Conservation (phyloP, 2,113 vertebrate genomes). For the Myxocyprinus asiaticus region DNA sequence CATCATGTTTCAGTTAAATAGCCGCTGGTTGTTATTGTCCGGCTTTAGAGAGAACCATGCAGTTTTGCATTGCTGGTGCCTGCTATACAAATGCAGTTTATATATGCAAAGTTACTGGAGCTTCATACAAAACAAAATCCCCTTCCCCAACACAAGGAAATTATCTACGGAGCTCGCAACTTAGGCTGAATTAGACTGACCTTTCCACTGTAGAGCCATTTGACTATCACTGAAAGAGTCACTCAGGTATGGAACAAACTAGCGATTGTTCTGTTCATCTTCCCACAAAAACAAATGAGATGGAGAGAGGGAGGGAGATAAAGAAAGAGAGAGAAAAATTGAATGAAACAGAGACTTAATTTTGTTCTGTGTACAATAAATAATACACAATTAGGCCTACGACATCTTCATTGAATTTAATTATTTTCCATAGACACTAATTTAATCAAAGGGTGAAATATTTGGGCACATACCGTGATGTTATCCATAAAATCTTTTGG, state of each 20-base stretch:
- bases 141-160: conserved; percentile 50
- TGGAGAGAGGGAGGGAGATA: not conserved
- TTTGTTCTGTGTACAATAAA: not conserved
- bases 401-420: too few species aligned
- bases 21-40: conserved; percentile 55
- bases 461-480: not conserved
- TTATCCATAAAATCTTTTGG: not conserved
- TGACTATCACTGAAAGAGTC: conserved; percentile 41
- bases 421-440: not conserved
- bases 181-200: conserved; percentile 38
- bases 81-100: conserved; percentile 65
- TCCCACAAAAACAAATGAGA: not conserved
- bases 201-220: conserved; percentile 57
- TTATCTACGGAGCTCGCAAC: conserved; percentile 40
- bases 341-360: not conserved
- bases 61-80: conserved; percentile 70
- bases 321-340: too few species aligned
- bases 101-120: conserved; percentile 65
- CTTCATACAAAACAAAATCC: conserved; percentile 43
- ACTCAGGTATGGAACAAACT: conserved; percentile 28
- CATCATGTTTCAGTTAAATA: conserved; percentile 52
- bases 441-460: not conserved
- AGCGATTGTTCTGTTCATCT: conserved; percentile 12
- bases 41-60: conserved; percentile 11
- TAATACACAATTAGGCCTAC: not conserved